phyloP scores from a whole-genome alignment of 2,888 invertebrate species.

The Drosophila pullipes region DNA sequence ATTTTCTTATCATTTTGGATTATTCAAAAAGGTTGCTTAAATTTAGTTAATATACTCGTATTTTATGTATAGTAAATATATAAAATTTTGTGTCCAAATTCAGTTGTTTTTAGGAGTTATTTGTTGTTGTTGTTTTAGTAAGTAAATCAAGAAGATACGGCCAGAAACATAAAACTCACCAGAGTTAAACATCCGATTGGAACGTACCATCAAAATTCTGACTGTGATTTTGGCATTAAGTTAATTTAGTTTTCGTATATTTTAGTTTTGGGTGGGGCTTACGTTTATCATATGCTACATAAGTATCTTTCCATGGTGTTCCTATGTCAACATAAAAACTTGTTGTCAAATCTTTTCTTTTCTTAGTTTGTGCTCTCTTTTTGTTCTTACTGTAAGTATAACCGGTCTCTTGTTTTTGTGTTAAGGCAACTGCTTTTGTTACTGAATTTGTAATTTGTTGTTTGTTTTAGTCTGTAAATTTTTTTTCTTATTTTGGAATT shows the following conservation, averaged over 20 bases:
- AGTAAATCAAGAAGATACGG: slow-evolving; percentile 42
- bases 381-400: slow-evolving; percentile 69
- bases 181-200: slow-evolving; percentile 28
- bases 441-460: slow-evolving; percentile 70
- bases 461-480: slow-evolving; percentile 52
- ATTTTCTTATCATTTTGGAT: slow-evolving; percentile 29
- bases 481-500: slow-evolving; percentile 52
- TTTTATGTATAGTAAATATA: slow-evolving; percentile 73
- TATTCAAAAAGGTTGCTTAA: slow-evolving; percentile 72
- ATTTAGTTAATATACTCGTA: slow-evolving; percentile 69
- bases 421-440: slow-evolving; percentile 84
- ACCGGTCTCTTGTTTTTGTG: slow-evolving; percentile 75
- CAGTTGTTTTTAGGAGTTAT: slow-evolving; percentile 84
- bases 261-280: slow-evolving; percentile 79
- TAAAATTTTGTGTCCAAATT: slow-evolving; percentile 83
- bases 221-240: slow-evolving; percentile 19
- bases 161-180: slow-evolving; percentile 45
- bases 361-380: slow-evolving; percentile 40
- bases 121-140: slow-evolving; percentile 32
- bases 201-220: slow-evolving; percentile 36
- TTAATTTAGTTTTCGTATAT: slow-evolving; percentile 39
- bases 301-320: slow-evolving; percentile 49
- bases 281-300: slow-evolving; percentile 70
- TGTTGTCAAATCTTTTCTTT: slow-evolving; percentile 65
- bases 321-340: slow-evolving; percentile 65